A percentile compares a stretch with the other conserved stretches of the same genome.
phyloP scores from a whole-genome alignment of 2,888 invertebrate species.

The Galerucella nymphaeae region DNA sequence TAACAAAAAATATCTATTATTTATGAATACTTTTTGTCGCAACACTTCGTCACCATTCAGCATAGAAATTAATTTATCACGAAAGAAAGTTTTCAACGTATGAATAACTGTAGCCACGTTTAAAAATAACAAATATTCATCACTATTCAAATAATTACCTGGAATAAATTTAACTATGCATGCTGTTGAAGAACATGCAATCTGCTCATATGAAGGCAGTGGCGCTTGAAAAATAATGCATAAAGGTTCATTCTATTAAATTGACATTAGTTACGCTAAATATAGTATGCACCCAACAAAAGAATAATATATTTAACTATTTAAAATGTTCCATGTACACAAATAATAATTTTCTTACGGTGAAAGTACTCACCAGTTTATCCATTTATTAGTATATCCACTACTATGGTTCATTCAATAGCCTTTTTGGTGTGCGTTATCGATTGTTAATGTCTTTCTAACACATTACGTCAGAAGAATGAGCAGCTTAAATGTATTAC shows the following conservation, averaged over 20 bases:
- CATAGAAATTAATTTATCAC: neutral
- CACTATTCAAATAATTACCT: constrained; percentile 14
- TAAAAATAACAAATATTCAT: constrained; percentile 17
- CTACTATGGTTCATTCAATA: no score
- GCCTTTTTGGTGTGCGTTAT: no score
- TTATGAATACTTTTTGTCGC: neutral
- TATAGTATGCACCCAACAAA: neutral
- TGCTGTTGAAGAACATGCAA: constrained; percentile 6
- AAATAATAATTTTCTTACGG: no score
- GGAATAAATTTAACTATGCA: constrained; percentile 12
- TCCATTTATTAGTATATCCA: no score
- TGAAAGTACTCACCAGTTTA: no score
- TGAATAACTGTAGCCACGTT: constrained; percentile 12
- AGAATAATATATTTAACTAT: neutral
- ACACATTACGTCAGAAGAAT: no score
- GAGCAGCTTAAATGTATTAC: no score
- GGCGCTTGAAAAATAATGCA: neutral
- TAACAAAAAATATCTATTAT: no score
- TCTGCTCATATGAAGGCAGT: constrained; percentile 7
- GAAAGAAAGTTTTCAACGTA: constrained; percentile 15
- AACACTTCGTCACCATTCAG: neutral
- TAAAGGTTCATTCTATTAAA: neutral
- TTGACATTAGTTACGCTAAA: neutral
- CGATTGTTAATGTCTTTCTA: no score
- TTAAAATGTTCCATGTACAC: neutral